Evolutionary conservation across 2,113 vertebrate genomes (phyloP), one percentile per base, ranked within the genome.

Genomic region (Phrynosoma platyrhinos): DNA sequence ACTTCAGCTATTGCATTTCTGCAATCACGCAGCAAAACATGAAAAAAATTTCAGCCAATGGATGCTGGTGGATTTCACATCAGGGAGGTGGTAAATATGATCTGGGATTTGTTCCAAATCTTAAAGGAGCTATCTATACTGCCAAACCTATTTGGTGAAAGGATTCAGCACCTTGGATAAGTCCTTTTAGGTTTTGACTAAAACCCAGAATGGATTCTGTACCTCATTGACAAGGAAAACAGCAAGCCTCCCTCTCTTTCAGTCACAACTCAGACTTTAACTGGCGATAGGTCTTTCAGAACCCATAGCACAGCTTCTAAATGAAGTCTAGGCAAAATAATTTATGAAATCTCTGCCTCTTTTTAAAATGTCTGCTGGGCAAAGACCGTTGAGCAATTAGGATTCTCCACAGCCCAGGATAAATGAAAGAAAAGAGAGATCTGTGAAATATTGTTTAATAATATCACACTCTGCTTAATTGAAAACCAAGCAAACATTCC

Each of bases 381-480:
- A 23, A 55, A 53, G 10, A 52, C 42, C 53, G 42, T 72, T 81
- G 68, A 77, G 55, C 42, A 62, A 69, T 36, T 36, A 36, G 77
- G 16, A 77, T 88, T 53, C 72, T 71, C 87, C 32, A 8, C 69
- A 83, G 62, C 76, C 75, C 23, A 27, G 82, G 86, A 91, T 89
- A 71, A 80, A 84, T 53, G 77, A 86, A 90, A 14, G 1, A 69
- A 89, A 91, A 87, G 2, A 27, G 0, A 69, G 83, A 69, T 74
- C 86, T 89, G 78, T 82, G 90, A 88, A 82, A 78, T 13, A 18
- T 88, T 92, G 74, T 58, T 10, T 91, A 90, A 90, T 55, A 66
- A 83, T 78, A 55, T 52, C 27, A 69, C 83, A 21, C 52, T 81
- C 55, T 25, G 72, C 71, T 82, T 89, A 85, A 81, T 81, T 85